Percentiles rank a stretch among this genome's conserved stretches.
phyloP scores from a whole-genome alignment of 2,888 invertebrate species.

The Tachystola acroxantha region DNA sequence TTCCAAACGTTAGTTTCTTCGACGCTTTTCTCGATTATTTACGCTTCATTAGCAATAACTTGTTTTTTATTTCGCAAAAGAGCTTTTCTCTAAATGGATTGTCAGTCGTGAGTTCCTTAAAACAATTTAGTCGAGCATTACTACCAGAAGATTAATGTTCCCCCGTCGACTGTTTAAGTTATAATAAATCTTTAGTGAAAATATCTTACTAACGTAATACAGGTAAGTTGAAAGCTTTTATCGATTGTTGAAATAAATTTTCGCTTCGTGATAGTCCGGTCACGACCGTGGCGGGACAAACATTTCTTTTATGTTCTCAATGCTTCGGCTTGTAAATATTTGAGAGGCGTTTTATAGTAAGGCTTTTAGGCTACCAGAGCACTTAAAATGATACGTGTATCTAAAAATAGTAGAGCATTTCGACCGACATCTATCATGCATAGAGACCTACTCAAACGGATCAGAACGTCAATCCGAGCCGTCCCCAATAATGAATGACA shows the following conservation, averaged over 20 bases:
- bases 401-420: too few species aligned
- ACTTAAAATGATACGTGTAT: too few species aligned
- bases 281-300: conserved; percentile 41
- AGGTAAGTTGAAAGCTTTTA: conserved; percentile 24
- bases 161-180: conserved; percentile 41
- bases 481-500: conserved; percentile 36
- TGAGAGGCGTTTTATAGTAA: conserved; percentile 18
- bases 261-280: conserved; percentile 42
- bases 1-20: conserved; percentile 37
- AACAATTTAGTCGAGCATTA: conserved; percentile 52
- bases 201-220: conserved; percentile 24
- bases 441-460: conserved; percentile 22
- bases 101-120: conserved; percentile 41
- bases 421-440: conserved; percentile 32
- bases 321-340: conserved; percentile 28
- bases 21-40: conserved; percentile 42
- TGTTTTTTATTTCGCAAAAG: conserved; percentile 43
- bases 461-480: conserved; percentile 44
- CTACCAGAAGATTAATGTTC: conserved; percentile 48
- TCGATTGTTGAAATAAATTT: conserved; percentile 46
- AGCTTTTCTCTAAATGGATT: conserved; percentile 48
- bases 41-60: conserved; percentile 53
- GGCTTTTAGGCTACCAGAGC: background rate
- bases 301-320: conserved; percentile 19
- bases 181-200: conserved; percentile 46